These are phyloP conservation scores for Halcyon senegalensis DNA, from an alignment of 2,113 vertebrate genomes.

Conservation along the genomic window DNA sequence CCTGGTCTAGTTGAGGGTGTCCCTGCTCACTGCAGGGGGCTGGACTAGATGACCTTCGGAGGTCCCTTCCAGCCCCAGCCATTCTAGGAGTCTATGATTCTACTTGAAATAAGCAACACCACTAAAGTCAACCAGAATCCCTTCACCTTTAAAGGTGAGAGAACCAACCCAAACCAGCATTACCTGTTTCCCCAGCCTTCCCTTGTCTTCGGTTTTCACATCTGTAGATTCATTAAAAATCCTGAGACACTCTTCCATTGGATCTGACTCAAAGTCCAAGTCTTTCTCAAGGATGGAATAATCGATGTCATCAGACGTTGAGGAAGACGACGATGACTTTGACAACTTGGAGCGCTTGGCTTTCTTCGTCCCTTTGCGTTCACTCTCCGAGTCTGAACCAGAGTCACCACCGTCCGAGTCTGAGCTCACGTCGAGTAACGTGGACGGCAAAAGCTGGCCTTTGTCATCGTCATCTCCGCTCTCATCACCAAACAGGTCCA, in stretches of 20 bases:
- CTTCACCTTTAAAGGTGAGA: not conserved
- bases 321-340: conserved; percentile 45
- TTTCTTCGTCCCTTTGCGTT: conserved; percentile 52
- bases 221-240: conserved; percentile 96
- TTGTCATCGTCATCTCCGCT: conserved; percentile 83
- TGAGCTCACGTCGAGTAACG: conserved; percentile 55
- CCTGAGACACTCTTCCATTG: conserved; percentile 95
- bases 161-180: not conserved
- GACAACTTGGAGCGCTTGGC: conserved; percentile 46
- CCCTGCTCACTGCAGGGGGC: too few relatives aligned
- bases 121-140: not conserved
- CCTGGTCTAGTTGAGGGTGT: too few relatives aligned
- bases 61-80: too few relatives aligned
- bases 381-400: not conserved
- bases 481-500: conserved; percentile 93
- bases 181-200: conserved; percentile 92
- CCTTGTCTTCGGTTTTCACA: conserved; percentile 93
- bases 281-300: conserved; percentile 85
- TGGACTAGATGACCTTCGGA: too few relatives aligned
- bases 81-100: too few relatives aligned
- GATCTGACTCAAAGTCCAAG: conserved; percentile 90
- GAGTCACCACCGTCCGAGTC: conserved; percentile 33
- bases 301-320: conserved; percentile 72
- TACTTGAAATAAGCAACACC: not conserved
- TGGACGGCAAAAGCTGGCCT: not conserved